Percentiles rank a stretch among this genome's conserved stretches.
These are phyloP conservation scores for Cebus imitator DNA, from an alignment of 2,113 vertebrate species.

Conservation along the genomic window DNA sequence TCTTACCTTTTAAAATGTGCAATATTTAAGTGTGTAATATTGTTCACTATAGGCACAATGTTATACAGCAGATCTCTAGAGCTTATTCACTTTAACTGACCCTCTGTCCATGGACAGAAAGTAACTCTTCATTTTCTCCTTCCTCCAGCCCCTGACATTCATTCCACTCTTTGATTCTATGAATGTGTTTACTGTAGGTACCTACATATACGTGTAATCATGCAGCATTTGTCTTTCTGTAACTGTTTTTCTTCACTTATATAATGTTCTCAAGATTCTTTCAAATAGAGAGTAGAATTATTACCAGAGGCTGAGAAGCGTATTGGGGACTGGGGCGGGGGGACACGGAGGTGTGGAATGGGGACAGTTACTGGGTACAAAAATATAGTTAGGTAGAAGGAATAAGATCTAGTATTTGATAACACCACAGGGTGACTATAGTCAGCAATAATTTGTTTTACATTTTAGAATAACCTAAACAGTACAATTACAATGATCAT, in stretches of 20 bases:
- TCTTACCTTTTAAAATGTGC: background rate
- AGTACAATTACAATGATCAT: no score
- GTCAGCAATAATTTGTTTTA: no score
- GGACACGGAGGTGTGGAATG: no score
- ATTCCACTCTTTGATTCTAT: background rate
- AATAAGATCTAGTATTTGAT: no score
- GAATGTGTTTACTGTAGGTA: background rate
- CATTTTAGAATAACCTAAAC: no score
- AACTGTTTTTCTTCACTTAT: background rate
- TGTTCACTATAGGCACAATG: background rate
- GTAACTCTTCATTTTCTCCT: background rate
- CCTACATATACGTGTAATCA: background rate
- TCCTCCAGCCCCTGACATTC: background rate
- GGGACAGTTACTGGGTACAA: no score
- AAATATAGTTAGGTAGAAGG: no score
- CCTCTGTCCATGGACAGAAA: background rate
- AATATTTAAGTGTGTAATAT: fast-evolving
- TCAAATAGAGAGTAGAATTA: no score
- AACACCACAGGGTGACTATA: no score
- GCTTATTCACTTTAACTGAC: background rate
- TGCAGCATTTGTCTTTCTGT: background rate
- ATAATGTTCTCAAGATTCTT: background rate
- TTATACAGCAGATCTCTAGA: background rate
- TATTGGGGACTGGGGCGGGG: no score
- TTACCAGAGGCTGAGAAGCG: no score